These are phyloP conservation scores for Drosophila leontia DNA, from an alignment of 1,140 invertebrate genomes.

Conservation along the genomic window DNA sequence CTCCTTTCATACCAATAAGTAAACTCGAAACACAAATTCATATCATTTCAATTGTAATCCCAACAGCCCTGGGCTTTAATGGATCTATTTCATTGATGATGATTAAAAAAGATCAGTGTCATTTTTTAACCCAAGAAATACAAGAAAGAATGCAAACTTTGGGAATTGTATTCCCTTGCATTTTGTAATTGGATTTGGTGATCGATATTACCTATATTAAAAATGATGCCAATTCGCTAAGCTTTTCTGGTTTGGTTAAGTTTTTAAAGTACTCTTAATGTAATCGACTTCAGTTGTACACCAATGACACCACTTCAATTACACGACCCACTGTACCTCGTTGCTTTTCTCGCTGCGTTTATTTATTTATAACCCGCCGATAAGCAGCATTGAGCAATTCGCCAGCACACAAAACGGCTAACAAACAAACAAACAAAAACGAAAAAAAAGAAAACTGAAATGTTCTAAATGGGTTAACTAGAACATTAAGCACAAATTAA, in stretches of 20 bases:
- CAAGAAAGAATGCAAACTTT: no score
- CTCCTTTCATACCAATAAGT: no score
- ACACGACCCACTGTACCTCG: slow-evolving; percentile 23
- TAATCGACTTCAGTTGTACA: slow-evolving; percentile 11
- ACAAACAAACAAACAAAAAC: slow-evolving; percentile 17
- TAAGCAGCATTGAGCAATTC: slow-evolving; percentile 39
- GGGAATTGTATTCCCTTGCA: no score
- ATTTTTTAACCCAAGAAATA: neutral
- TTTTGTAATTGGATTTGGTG: no score
- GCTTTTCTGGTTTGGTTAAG: no score
- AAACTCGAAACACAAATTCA: neutral
- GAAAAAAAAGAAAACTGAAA: slow-evolving; percentile 20
- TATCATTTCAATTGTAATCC: neutral
- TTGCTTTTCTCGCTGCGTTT: slow-evolving; percentile 30
- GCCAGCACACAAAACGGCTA: slow-evolving; percentile 26
- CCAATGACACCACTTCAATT: slow-evolving; percentile 7
- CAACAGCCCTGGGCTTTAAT: neutral
- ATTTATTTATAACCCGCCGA: slow-evolving; percentile 46
- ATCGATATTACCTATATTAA: no score
- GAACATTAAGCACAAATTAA: slow-evolving; percentile 59
- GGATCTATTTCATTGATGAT: no score
- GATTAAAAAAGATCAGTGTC: neutral
- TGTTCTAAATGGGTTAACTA: slow-evolving; percentile 49
- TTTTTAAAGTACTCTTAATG: neutral
- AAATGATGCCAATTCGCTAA: no score